Conservation (phyloP, 2,888 invertebrate genomes). For the Cataglyphis rosenhaueri region DNA sequence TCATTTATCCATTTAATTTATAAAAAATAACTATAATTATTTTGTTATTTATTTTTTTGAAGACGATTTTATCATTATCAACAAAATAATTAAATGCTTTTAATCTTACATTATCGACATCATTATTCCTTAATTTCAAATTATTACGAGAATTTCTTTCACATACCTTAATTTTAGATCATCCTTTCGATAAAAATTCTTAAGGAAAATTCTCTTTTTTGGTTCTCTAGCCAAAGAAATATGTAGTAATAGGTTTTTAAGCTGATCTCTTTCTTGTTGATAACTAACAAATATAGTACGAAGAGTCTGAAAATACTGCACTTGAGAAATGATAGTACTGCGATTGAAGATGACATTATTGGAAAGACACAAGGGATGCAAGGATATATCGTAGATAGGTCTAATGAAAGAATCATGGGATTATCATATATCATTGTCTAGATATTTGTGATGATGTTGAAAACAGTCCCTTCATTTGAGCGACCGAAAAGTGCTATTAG, state of each 20-base stretch:
- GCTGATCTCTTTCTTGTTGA: slow-evolving; percentile 17
- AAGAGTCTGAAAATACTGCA: slow-evolving; percentile 28
- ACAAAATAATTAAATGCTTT: neutral
- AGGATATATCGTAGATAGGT: slow-evolving; percentile 19
- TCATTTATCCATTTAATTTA: neutral
- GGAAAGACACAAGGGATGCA: slow-evolving; percentile 17
- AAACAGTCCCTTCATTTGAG: slow-evolving; percentile 53
- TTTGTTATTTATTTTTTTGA: neutral
- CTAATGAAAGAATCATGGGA: slow-evolving; percentile 28
- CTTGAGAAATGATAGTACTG: slow-evolving; percentile 36
- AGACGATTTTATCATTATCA: neutral
- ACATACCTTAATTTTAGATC: neutral
- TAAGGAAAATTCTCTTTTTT: slow-evolving; percentile 2
- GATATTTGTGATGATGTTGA: slow-evolving; percentile 38
- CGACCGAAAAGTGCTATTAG: slow-evolving; percentile 73
- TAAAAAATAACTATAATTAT: neutral
- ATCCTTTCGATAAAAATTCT: neutral
- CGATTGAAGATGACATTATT: slow-evolving; percentile 51
- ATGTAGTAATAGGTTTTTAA: slow-evolving; percentile 24
- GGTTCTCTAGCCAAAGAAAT: slow-evolving; percentile 35
- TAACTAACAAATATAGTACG: slow-evolving; percentile 29
- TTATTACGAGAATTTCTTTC: slow-evolving; percentile 1
- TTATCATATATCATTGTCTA: slow-evolving; percentile 33
- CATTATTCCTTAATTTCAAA: neutral
- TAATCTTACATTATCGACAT: neutral